Evolutionary conservation across 1,140 invertebrate genomes (phyloP), one percentile per base, ranked within the genome.

Genomic region (Antheraea mylitta): DNA sequence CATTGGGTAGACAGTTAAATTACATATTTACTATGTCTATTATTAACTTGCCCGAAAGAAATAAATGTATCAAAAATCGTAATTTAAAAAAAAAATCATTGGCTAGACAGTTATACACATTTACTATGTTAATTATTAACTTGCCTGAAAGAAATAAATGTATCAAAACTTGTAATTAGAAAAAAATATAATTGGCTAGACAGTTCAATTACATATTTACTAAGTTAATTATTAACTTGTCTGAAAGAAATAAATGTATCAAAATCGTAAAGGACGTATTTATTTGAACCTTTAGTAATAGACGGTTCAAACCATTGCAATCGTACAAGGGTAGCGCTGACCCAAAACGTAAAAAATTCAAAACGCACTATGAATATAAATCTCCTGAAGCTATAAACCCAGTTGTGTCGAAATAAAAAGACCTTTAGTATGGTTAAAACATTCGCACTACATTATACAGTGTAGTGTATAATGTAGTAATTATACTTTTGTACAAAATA

Each of bases 281-380:
- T n/a, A 53, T 53, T 13, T 53, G 13, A 6, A 53, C 6, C 45
- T 6, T 53, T 16, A 2, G 5, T 53, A 53, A 53, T 53, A 53
- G 45, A 53, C 16, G 16, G 45, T 53, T 53, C 11, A n/a, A 2
- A 53, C 45, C 45, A 0, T n/a, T 53, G 22, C 16, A 38, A 67
- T 8, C 64, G 38, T n/a, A 45, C 48, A 18, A 58, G 67, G 69
- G 58, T 71, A 59, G 59, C 38, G 22, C 10, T 65, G 62, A 67
- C 59, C 67, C 63, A 36, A 62, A 63, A 68, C 69, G 69, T 76
- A 80, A 80, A 80, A 80, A 80, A 80, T 75, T 80, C 76, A 80
- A 78, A 73, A 75, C 69, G 69, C 64, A 64, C 65, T 71, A 80
- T 80, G 78, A 80, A 80, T 80, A 78, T 78, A 76, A 76, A 78